A percentile compares a stretch with the other conserved stretches of the same genome.
Evolutionary conservation across 2,113 vertebrate genomes (phyloP).

Genomic region (Acrocephalus arundinaceus): DNA sequence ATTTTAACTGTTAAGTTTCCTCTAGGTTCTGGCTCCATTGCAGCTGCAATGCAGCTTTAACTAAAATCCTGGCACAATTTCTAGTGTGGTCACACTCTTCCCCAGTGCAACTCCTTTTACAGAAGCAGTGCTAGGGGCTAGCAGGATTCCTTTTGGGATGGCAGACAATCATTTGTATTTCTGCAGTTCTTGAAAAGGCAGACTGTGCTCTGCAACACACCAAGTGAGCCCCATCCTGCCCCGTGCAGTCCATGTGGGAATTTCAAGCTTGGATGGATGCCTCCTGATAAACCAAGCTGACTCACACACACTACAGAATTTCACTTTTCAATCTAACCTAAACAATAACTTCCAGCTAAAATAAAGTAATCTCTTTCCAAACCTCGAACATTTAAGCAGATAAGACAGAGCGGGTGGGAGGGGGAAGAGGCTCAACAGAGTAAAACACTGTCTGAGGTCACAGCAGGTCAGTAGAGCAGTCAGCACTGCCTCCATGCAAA

Average conservation of each 20-base stretch:
- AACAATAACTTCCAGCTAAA: background rate
- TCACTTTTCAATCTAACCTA: background rate
- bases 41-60: background rate
- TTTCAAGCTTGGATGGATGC: background rate
- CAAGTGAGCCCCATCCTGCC: rapidly evolving
- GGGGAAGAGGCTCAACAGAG: background rate
- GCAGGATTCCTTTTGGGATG: background rate
- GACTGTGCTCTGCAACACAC: too few species aligned
- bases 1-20: slow-evolving; percentile 45
- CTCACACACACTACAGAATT: background rate
- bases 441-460: slow-evolving; percentile 4
- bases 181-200: background rate
- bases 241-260: rapidly evolving
- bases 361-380: background rate
- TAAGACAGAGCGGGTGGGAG: background rate
- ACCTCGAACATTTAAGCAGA: background rate
- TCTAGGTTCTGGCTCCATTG: background rate
- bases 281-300: background rate
- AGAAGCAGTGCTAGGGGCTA: background rate
- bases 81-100: background rate
- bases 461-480: background rate
- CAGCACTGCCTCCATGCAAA: background rate
- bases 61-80: background rate
- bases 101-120: background rate
- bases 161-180: background rate